These are phyloP conservation scores for Drosophila baimaii DNA, from an alignment of 1,140 invertebrate genomes.

Conservation along the genomic window DNA sequence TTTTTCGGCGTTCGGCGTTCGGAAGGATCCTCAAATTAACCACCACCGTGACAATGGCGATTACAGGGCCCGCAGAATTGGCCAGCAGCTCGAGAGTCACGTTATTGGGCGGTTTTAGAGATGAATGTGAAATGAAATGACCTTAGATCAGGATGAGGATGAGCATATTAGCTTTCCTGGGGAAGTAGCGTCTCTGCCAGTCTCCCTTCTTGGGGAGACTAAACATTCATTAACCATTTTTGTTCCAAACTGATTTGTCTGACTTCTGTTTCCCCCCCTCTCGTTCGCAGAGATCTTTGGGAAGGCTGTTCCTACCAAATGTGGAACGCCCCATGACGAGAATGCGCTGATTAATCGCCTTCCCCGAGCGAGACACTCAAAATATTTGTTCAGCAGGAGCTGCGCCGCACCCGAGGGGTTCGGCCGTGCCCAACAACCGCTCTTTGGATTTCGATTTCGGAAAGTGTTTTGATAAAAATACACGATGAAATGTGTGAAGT, in stretches of 20 bases:
- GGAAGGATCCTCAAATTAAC: slow-evolving; percentile 8
- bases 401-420: neutral
- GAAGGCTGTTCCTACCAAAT: neutral
- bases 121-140: neutral
- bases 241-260: slow-evolving; percentile 1
- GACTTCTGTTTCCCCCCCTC: neutral
- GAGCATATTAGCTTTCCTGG: neutral
- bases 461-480: slow-evolving; percentile 54
- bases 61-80: slow-evolving; percentile 1
- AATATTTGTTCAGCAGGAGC: slow-evolving; percentile 30
- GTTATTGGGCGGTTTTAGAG: neutral
- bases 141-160: neutral
- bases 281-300: slow-evolving; percentile 14
- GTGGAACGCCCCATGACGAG: neutral
- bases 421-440: slow-evolving; percentile 4
- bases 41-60: slow-evolving; percentile 1
- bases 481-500: slow-evolving; percentile 39
- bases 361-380: slow-evolving; percentile 10
- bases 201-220: neutral
- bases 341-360: slow-evolving; percentile 13
- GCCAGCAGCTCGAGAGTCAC: slow-evolving; percentile 15
- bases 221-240: slow-evolving; percentile 2
- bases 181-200: neutral
- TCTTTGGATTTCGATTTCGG: slow-evolving; percentile 15
- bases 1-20: neutral